These are phyloP conservation scores for Gryllus longicercus DNA, from an alignment of 2,888 invertebrate species.

Conservation along the genomic window DNA sequence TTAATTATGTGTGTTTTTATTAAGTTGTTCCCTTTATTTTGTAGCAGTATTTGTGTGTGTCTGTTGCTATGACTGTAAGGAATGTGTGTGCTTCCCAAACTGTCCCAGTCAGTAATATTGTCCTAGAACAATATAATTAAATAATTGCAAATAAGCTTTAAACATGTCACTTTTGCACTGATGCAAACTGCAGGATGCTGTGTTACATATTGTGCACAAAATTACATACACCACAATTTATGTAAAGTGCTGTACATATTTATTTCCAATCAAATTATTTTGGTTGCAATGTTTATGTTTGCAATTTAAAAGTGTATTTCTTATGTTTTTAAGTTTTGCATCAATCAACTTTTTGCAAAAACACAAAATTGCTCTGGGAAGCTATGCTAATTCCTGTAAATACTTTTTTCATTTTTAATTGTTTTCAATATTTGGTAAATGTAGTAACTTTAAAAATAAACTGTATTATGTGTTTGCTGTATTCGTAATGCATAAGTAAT, in stretches of 20 bases:
- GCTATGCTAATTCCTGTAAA: background rate
- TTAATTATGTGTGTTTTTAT: conserved; percentile 18
- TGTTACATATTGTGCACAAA: background rate
- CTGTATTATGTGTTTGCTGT: background rate
- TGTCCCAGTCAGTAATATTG: conserved; percentile 1
- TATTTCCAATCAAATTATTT: too few relatives aligned
- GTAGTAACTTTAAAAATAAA: conserved; percentile 5
- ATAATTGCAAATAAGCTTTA: conserved; percentile 20
- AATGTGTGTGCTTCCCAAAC: conserved; percentile 27
- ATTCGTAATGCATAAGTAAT: background rate
- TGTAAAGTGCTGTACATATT: background rate
- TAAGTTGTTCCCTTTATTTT: conserved; percentile 3
- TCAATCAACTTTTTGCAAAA: background rate
- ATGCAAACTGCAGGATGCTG: conserved; percentile 5
- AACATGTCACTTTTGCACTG: conserved; percentile 17
- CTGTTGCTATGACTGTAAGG: conserved; percentile 29
- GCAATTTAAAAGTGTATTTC: background rate
- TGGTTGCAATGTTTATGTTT: too few relatives aligned
- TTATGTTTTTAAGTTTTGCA: conserved; percentile 7
- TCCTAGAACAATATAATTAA: conserved; percentile 20
- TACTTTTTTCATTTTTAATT: background rate
- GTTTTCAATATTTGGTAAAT: background rate
- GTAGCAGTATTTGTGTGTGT: conserved; percentile 24
- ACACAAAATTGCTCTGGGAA: background rate
- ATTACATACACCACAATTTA: background rate